phyloP scores from a whole-genome alignment of 2,888 invertebrate species.

The Leptopilina myrica region DNA sequence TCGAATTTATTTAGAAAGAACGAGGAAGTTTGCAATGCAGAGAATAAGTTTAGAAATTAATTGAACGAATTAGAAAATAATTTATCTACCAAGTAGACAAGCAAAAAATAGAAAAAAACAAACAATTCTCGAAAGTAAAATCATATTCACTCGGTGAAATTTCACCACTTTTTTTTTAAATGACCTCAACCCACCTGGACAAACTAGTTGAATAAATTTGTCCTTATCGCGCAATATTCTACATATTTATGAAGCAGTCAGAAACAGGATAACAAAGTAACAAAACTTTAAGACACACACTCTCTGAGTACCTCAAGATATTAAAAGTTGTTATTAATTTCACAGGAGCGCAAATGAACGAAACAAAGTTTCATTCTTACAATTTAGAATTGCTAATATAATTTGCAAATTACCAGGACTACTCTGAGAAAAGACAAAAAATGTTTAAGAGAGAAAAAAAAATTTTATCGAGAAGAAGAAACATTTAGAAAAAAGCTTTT shows the following conservation, averaged over 20 bases:
- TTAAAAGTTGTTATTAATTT: background rate
- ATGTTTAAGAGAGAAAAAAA: no score
- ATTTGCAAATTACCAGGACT: background rate
- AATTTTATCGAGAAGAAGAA: background rate
- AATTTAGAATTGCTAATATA: conserved; percentile 12
- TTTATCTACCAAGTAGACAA: no score
- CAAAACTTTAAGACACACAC: conserved; percentile 4
- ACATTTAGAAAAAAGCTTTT: background rate
- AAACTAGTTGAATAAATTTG: background rate
- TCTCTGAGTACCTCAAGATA: background rate
- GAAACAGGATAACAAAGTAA: conserved; percentile 4
- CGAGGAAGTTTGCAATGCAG: no score
- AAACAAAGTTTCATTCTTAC: conserved; percentile 5
- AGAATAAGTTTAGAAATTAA: no score
- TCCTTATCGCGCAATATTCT: conserved; percentile 1
- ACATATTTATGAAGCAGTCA: conserved; percentile 28
- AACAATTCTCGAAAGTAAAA: no score
- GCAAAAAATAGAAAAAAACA: no score
- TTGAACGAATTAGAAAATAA: no score
- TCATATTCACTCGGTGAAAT: no score
- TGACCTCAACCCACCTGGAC: background rate
- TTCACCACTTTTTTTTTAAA: no score
- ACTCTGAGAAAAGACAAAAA: background rate
- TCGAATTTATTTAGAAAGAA: no score
- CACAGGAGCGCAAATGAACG: background rate